Percentiles rank a stretch among this genome's conserved stretches.
Conservation (phyloP, 2,797 vertebrate species). For the Psittacula echo region DNA sequence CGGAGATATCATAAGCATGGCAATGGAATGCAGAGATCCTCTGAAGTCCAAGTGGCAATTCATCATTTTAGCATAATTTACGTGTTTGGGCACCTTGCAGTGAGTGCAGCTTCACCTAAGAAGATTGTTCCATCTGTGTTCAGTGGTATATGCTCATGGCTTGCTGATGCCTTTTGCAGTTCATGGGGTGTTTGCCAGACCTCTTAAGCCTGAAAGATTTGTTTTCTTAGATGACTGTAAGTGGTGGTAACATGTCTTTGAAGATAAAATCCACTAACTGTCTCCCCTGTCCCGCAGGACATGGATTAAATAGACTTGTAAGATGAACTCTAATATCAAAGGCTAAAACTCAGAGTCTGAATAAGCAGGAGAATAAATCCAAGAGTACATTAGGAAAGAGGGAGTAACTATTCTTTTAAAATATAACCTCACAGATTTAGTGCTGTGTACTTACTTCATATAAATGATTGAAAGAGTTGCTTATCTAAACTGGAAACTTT, state of each 20-base stretch:
- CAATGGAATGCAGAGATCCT: background rate
- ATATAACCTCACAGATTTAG: background rate
- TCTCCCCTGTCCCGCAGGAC: background rate
- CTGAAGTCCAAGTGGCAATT: background rate
- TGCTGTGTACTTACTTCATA: background rate
- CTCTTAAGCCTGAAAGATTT: background rate
- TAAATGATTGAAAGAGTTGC: background rate
- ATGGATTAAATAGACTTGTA: background rate
- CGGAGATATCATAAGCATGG: fast-evolving
- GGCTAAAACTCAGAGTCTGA: background rate
- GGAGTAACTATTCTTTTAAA: background rate
- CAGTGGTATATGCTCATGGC: fast-evolving
- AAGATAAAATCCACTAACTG: background rate
- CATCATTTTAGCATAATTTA: background rate
- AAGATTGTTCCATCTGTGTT: background rate
- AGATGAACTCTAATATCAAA: background rate
- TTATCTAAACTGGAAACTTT: background rate
- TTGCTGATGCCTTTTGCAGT: background rate
- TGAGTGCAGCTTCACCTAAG: background rate
- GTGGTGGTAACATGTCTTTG: background rate
- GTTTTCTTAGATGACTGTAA: background rate
- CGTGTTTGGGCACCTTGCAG: background rate
- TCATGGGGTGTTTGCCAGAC: background rate
- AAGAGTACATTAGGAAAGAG: background rate
- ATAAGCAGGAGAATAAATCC: background rate